Conservation (phyloP, 2,797 vertebrate species). For the Lithobates sylvaticus region DNA sequence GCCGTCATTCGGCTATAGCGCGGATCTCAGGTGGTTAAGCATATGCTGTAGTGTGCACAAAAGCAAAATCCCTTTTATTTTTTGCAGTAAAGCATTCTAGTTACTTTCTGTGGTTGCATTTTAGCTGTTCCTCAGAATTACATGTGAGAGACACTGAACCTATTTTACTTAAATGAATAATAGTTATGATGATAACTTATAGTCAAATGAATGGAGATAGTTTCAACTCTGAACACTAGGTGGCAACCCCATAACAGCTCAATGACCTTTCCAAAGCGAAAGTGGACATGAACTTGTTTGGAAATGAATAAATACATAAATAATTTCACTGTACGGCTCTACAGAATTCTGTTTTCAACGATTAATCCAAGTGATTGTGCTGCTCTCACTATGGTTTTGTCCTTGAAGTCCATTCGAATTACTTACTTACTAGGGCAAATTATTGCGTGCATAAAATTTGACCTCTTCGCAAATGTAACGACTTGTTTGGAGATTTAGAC, state of each 20-base stretch:
- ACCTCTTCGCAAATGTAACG: not conserved
- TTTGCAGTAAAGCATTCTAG: no score
- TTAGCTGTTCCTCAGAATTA: no score
- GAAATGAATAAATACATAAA: not conserved
- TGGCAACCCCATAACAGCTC: conserved; percentile 54
- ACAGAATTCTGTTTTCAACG: not conserved
- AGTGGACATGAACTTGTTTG: conserved; percentile 14
- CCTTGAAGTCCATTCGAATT: conserved; percentile 10
- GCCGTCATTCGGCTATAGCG: no score
- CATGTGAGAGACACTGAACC: no score
- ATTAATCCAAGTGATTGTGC: conserved; percentile 1
- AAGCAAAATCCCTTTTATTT: not conserved
- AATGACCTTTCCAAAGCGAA: conserved; percentile 10
- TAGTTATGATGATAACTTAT: not conserved
- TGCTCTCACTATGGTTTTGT: not conserved
- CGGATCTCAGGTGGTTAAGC: no score
- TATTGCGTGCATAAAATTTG: conserved; percentile 1
- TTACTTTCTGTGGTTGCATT: not conserved
- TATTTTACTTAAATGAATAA: not conserved
- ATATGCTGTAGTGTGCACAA: not conserved
- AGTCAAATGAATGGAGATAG: not conserved
- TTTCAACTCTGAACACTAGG: conserved; percentile 53
- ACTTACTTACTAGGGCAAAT: conserved; percentile 6
- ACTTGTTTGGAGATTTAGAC: no score
- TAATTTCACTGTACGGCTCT: not conserved